These are phyloP conservation scores for Gila orcuttii DNA, from an alignment of 2,113 vertebrate species.

Conservation along the genomic window DNA sequence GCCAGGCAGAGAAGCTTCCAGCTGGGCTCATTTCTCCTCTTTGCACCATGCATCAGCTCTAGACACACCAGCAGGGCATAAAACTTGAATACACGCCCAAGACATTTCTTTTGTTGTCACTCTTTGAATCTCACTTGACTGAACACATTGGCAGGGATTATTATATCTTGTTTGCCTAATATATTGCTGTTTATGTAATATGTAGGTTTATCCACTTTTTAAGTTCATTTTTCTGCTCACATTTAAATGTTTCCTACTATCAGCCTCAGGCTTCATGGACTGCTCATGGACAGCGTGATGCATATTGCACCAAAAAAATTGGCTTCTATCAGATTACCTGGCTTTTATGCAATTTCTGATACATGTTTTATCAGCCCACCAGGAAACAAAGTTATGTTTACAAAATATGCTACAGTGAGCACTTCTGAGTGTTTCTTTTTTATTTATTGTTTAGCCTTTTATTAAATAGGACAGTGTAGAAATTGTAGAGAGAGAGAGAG, in stretches of 20 bases:
- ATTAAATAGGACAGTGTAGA: no score
- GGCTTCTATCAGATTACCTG: background rate
- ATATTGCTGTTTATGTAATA: background rate
- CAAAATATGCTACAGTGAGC: background rate
- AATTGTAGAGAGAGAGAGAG: no score
- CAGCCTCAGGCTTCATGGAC: background rate
- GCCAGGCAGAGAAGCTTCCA: background rate
- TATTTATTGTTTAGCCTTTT: background rate
- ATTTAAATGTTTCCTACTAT: background rate
- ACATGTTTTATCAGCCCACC: background rate
- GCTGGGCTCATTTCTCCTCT: slow-evolving; percentile 25
- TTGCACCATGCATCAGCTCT: background rate
- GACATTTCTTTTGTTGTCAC: background rate
- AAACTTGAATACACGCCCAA: background rate
- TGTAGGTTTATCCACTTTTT: background rate
- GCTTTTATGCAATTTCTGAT: background rate
- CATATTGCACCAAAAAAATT: background rate
- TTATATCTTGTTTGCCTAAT: background rate
- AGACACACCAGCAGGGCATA: background rate
- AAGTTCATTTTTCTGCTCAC: background rate
- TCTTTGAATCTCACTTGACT: background rate
- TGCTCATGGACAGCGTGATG: background rate
- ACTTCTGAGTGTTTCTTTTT: background rate
- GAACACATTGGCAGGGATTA: background rate
- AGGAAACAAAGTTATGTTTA: background rate